A percentile compares a stretch with the other conserved stretches of the same genome.
phyloP scores from a whole-genome alignment of 2,113 vertebrate species.

The Mola mola region DNA sequence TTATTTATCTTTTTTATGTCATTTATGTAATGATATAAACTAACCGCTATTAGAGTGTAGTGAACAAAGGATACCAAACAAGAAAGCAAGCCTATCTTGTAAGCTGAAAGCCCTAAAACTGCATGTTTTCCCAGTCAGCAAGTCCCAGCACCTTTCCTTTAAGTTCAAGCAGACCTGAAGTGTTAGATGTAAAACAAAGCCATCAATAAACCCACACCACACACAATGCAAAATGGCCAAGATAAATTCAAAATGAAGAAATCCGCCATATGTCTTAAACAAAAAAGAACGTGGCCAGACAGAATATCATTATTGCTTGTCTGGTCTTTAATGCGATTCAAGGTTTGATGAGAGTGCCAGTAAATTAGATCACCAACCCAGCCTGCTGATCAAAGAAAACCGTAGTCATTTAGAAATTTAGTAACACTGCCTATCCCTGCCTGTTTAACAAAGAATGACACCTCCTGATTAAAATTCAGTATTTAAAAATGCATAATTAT shows the following conservation, averaged over 20 bases:
- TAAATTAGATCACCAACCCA: slow-evolving; percentile 56
- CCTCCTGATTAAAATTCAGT: background rate
- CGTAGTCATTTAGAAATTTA: slow-evolving; percentile 38
- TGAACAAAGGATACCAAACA: too few species aligned
- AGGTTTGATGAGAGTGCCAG: slow-evolving; percentile 45
- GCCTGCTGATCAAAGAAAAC: slow-evolving; percentile 29
- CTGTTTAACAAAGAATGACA: slow-evolving; percentile 5
- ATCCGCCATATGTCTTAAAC: too few species aligned
- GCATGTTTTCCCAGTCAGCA: too few species aligned
- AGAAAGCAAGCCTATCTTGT: too few species aligned
- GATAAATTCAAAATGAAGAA: background rate
- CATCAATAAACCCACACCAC: background rate
- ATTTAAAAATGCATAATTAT: too few species aligned
- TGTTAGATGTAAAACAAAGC: background rate
- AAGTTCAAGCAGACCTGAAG: background rate
- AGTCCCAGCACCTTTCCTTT: too few species aligned
- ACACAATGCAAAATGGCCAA: background rate
- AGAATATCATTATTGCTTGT: slow-evolving; percentile 18
- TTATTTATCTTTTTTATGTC: background rate
- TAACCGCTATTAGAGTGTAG: too few species aligned
- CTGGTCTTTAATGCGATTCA: slow-evolving; percentile 29
- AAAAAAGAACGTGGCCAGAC: slow-evolving; percentile 2
- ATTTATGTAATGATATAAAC: too few species aligned
- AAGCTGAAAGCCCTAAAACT: too few species aligned
- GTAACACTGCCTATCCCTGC: background rate